Evolutionary conservation across 2,797 vertebrate species (phyloP), one percentile per base, ranked within the genome.

Genomic region (Hippoglossus hippoglossus): DNA sequence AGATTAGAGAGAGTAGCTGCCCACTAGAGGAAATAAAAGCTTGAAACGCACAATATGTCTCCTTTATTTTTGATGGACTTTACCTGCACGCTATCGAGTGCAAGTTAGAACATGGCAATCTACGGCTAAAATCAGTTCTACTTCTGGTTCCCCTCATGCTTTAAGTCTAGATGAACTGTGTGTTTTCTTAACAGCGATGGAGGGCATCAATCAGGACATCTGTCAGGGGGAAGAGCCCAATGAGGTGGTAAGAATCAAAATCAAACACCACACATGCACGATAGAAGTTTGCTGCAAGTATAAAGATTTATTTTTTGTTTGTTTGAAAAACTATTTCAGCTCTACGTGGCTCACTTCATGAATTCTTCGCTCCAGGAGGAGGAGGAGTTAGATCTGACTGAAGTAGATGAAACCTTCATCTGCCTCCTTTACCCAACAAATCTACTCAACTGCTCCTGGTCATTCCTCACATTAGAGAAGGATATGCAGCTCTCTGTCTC

Each of bases 361-460:
- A 3, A 0, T 12, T n/a, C 44, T 9, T 0, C 31, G 21, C n/a
- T 0, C 8, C 0, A 3, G 1, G 1, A 0, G 0, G 0, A 8
- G 1, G 0, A 2, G 11, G 34, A 36, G 34, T 36, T 3, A 0
- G 2, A 36, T 0, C 0, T 4, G 1, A 8, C 0, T 0, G 2
- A n/a, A n/a, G n/a, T n/a, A n/a, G n/a, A n/a, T n/a, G 9, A 58
- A 2, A 41, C 22, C 4, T 54, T 81, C 16, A 19, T 0, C 34
- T 93, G 92, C 76, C 3, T 75, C 21, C 56, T 88, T 67, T 67
- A 82, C 60, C 67, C 77, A 19, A 74, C 47, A 39, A 63, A 87
- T 31, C 0, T 6, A 0, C 73, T 93, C 47, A 89, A 83, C 83
- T 93, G 92, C 77, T 90, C 88, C 62, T 89, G 87, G 90, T 52